A percentile compares a stretch with the other conserved stretches of the same genome.
These are phyloP conservation scores for Greenwoodochromis staneri DNA, from an alignment of 2,113 vertebrate genomes.

Conservation along the genomic window DNA sequence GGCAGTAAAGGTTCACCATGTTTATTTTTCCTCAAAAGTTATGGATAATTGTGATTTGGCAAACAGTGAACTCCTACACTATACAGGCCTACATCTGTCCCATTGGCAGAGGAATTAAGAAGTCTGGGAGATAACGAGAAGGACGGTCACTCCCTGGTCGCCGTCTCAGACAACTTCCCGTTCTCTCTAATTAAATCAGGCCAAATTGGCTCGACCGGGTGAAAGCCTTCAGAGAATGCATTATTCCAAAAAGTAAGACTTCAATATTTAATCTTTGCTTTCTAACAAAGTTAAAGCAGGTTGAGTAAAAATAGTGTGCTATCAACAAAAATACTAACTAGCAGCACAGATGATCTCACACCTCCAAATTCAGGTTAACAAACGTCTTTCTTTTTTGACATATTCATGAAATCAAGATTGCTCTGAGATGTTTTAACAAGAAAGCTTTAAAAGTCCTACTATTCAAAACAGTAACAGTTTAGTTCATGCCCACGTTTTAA, in stretches of 20 bases:
- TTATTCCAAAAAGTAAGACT: slow-evolving; percentile 18
- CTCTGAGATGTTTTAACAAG: not conserved
- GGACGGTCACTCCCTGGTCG: slow-evolving; percentile 1
- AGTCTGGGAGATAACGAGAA: slow-evolving; percentile 40
- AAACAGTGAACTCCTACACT: not conserved
- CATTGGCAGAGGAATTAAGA: slow-evolving; percentile 33
- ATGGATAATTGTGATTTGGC: not conserved
- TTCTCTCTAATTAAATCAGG: slow-evolving; percentile 54
- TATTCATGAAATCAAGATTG: not conserved
- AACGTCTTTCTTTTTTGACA: not conserved
- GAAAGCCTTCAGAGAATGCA: slow-evolving; percentile 24
- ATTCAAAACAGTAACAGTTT: not conserved
- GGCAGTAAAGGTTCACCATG: not conserved
- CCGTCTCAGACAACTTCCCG: slow-evolving; percentile 30
- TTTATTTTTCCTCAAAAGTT: not conserved
- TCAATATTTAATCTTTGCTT: not conserved
- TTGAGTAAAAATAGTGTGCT: not conserved
- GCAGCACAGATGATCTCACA: not conserved
- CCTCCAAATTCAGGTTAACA: not conserved
- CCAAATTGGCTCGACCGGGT: slow-evolving; percentile 30
- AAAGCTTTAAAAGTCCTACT: not conserved
- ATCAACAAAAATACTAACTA: not conserved
- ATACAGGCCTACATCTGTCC: not conserved
- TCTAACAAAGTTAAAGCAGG: not conserved
- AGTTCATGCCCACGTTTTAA: not conserved